Base-by-base conservation (phyloP, 2,888 invertebrate genomes). In the Cabera pusaria region DNA sequence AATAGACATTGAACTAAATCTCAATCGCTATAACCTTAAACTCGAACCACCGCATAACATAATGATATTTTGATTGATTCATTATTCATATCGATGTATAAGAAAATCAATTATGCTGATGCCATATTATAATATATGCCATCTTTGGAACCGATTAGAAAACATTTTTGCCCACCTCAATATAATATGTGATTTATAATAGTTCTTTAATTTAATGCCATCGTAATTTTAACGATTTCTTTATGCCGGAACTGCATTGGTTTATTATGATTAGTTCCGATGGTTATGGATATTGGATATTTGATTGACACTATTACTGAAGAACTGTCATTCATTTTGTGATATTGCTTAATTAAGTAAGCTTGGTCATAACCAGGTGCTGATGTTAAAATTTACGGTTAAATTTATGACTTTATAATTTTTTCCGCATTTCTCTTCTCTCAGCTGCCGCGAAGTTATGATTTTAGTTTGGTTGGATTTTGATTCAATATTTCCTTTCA, bases 1-100 rank as follows among this genome's bases (percentile, higher is more conserved):
- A n/a, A n/a, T n/a, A n/a, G n/a, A n/a, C n/a, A n/a, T n/a, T n/a
- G n/a, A n/a, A n/a, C n/a, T n/a, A n/a, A n/a, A n/a, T n/a, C n/a
- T n/a, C n/a, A 1, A 52, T 55, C 51, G 42, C 16, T 43, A 31
- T 46, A 32, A 2, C n/a, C 6, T 20, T 18, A 59, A 10, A 55
- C 60, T 70, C 68, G 50, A 1, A 48, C 61, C 47, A 23, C 46
- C 43, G 22, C 19, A 23, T n/a, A n/a, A n/a, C 35, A 47, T 69
- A 75, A 78, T 64, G 69, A 71, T 75, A 71, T 71, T 78, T 73
- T 80, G 81, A 81, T 81, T 67, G 72, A 74, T 72, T 66, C 71
- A 69, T 73, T 69, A 72, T 71, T 72, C 68, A 72, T 74, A 68
- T 63, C 61, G 64, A 66, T 60, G 64, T 60, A 67, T 56, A 64